Base-by-base conservation (phyloP, 1,140 invertebrate species). In the Homarus americanus region DNA sequence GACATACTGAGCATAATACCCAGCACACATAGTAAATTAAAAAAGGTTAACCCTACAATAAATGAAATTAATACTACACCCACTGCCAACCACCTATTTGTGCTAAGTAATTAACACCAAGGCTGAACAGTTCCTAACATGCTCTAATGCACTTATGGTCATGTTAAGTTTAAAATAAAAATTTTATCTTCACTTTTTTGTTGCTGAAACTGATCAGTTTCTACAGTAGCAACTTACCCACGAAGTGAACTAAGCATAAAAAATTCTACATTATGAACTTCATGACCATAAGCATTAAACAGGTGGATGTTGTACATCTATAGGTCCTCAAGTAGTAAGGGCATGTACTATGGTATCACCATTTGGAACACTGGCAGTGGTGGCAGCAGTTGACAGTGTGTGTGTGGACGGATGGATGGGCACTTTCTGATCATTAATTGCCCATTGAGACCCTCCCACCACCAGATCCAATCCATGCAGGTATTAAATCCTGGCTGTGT, bases 361-460 rank as follows among this genome's bases (percentile, higher is more conserved):
- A 80, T 80, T 69, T 36, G 28, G 53, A 79, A 80, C 41, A 79
- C 75, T 66, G 72, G 72, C 72, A 75, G 83, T 75, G 72, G 83
- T 87, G 34, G 76, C 58, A 87, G 85, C 40, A 38, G 73, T 87
- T 87, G 85, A 87, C 85, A 87, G 85, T 87, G 85, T 78, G 44
- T 20, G 17, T 44, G 28, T 79, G 76, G 58, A 83, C 58, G 28
- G 82, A 83, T 83, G 58, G 82, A 40, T 83, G 63, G 82, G 63
- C 82, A 66, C 63, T n/a, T 36, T 32, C n/a, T 63, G 34, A 10
- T 66, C 34, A 78, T 28, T 58, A 41, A 38, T 32, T 87, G 44
- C 75, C 44, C 53, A 78, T 34, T 63, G 58, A 87, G 49, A 79
- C 76, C 49, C 79, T 63, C 49, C 49, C 79, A 82, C 79, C 49